phyloP scores from a whole-genome alignment of 2,888 invertebrate species.

The Amiota mariae region DNA sequence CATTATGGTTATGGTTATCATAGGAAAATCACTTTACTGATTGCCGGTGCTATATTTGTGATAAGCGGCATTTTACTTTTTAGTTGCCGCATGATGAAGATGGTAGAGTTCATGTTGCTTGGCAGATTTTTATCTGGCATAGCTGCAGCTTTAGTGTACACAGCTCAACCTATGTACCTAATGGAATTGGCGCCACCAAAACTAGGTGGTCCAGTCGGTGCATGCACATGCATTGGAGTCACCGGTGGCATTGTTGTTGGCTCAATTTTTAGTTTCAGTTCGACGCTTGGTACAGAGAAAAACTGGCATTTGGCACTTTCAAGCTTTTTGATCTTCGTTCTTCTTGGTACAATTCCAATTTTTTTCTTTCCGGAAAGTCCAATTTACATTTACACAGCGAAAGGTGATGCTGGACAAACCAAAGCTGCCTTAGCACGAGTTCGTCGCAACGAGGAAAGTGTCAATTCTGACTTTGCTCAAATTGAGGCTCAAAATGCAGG shows the following conservation, averaged over 20 bases:
- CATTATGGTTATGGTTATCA: neutral
- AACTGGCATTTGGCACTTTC: constrained; percentile 85
- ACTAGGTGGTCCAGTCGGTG: constrained; percentile 86
- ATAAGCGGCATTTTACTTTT: constrained; percentile 79
- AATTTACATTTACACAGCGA: constrained; percentile 83
- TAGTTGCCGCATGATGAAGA: constrained; percentile 78
- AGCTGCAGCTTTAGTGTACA: constrained; percentile 84
- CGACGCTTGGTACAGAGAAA: constrained; percentile 75
- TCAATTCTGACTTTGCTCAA: constrained; percentile 75
- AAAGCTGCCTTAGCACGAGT: constrained; percentile 48
- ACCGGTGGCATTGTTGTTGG: constrained; percentile 63
- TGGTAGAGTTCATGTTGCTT: constrained; percentile 83
- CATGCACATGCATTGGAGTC: constrained; percentile 78
- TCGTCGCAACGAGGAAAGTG: constrained; percentile 75
- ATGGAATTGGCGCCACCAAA: constrained; percentile 86
- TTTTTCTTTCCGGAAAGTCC: constrained; percentile 88
- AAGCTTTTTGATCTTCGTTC: constrained; percentile 80
- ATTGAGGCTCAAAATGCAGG: constrained; percentile 57
- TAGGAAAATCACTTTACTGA: constrained; percentile 77
- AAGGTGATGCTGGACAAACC: constrained; percentile 78
- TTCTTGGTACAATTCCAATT: constrained; percentile 78
- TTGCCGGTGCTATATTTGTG: constrained; percentile 79
- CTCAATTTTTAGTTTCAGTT: constrained; percentile 60
- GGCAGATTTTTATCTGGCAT: constrained; percentile 85
- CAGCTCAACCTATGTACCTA: constrained; percentile 90